Conservation (phyloP, 2,888 invertebrate genomes). For the Aspidiotus rigidus region DNA sequence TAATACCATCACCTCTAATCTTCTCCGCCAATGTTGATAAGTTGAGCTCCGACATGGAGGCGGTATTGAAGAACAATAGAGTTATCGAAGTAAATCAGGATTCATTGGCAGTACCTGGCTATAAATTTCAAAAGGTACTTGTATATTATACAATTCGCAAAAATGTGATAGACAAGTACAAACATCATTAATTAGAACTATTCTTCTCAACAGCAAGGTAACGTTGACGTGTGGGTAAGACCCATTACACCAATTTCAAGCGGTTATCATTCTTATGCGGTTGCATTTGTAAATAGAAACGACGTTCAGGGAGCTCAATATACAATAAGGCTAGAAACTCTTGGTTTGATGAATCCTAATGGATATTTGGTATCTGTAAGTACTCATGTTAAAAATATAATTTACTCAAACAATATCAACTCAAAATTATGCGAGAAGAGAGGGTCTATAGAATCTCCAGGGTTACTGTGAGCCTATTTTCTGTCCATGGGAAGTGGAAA, state of each 20-base stretch:
- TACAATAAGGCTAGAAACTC: constrained; percentile 40
- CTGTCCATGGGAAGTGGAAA: no score
- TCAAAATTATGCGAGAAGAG: no score
- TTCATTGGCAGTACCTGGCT: constrained; percentile 55
- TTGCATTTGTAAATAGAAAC: constrained; percentile 46
- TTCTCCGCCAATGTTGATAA: constrained; percentile 60
- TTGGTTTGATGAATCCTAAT: constrained; percentile 41
- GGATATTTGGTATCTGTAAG: constrained; percentile 43
- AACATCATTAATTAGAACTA: not conserved
- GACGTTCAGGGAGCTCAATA: constrained; percentile 44
- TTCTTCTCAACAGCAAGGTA: constrained; percentile 27
- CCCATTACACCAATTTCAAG: constrained; percentile 37
- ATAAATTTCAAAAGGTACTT: constrained; percentile 41
- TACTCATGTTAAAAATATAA: not conserved
- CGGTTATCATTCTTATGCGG: constrained; percentile 46
- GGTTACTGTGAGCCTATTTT: no score
- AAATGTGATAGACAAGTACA: no score
- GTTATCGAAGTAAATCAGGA: constrained; percentile 61
- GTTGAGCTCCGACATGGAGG: constrained; percentile 51
- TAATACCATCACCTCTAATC: constrained; percentile 61
- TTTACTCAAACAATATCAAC: no score
- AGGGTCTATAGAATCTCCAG: no score
- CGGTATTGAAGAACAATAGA: constrained; percentile 54
- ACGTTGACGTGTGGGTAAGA: constrained; percentile 38
- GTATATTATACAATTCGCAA: no score